A percentile compares a stretch with the other conserved stretches of the same genome.
These are phyloP conservation scores for Drosophila ananassae DNA, from an alignment of 1,140 invertebrate species.

Conservation along the genomic window DNA sequence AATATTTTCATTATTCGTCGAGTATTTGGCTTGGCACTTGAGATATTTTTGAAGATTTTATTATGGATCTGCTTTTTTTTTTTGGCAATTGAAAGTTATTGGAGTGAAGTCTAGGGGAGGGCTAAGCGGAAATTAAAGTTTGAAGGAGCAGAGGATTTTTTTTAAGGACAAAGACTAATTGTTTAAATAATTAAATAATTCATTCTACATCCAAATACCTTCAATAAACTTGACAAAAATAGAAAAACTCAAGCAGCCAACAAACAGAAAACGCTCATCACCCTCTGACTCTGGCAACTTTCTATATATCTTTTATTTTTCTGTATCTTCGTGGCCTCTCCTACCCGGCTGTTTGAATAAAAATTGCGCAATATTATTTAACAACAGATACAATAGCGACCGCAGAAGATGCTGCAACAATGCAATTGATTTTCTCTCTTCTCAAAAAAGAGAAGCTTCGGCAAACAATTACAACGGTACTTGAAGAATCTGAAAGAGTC, in stretches of 20 bases:
- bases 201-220: no score
- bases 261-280: slow-evolving; percentile 13
- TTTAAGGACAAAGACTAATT: no score
- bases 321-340: neutral
- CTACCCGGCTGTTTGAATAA: slow-evolving; percentile 60
- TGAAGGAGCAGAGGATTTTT: no score
- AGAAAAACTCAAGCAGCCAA: slow-evolving; percentile 3
- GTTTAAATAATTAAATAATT: no score
- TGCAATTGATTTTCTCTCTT: slow-evolving; percentile 72
- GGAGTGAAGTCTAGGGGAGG: neutral
- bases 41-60: slow-evolving; percentile 35
- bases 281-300: slow-evolving; percentile 18
- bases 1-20: slow-evolving; percentile 54
- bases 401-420: slow-evolving; percentile 45
- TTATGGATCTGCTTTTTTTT: slow-evolving; percentile 24
- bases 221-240: neutral
- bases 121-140: neutral
- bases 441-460: slow-evolving; percentile 38
- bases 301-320: slow-evolving; percentile 26
- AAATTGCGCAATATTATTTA: slow-evolving; percentile 79
- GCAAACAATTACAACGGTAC: slow-evolving; percentile 78
- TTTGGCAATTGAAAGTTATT: slow-evolving; percentile 23
- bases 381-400: slow-evolving; percentile 30
- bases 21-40: slow-evolving; percentile 58
- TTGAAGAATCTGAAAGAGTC: slow-evolving; percentile 47